These are phyloP conservation scores for Choreutis nemorana DNA, from an alignment of 2,888 invertebrate species.

Conservation along the genomic window DNA sequence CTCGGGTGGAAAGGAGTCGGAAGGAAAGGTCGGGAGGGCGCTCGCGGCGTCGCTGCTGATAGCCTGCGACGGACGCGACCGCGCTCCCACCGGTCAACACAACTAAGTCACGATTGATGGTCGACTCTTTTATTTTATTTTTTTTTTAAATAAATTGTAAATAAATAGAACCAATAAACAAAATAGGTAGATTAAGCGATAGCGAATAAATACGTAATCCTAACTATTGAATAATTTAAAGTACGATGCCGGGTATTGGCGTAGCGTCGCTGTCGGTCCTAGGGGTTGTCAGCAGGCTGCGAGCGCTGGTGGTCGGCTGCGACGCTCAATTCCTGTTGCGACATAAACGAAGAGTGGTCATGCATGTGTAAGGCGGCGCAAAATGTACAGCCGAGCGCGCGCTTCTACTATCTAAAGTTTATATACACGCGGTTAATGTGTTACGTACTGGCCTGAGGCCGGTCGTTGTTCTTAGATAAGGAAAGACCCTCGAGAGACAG, in stretches of 20 bases:
- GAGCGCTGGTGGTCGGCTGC: slow-evolving; percentile 57
- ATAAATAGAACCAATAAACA: slow-evolving; percentile 59
- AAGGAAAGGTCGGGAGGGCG: slow-evolving; percentile 30
- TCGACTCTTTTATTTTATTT: slow-evolving; percentile 58
- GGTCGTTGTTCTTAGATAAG: slow-evolving; percentile 59
- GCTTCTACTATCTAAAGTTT: slow-evolving; percentile 47
- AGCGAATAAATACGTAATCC: slow-evolving; percentile 65
- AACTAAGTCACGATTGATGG: slow-evolving; percentile 50
- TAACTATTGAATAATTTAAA: slow-evolving; percentile 61
- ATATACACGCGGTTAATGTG: slow-evolving; percentile 65
- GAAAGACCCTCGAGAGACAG: slow-evolving; percentile 67
- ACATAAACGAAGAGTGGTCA: slow-evolving; percentile 67
- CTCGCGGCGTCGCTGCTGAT: slow-evolving; percentile 32
- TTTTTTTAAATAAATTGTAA: slow-evolving; percentile 51
- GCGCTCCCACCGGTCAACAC: slow-evolving; percentile 31
- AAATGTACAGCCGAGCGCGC: slow-evolving; percentile 65
- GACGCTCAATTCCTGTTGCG: slow-evolving; percentile 64
- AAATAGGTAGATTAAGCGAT: slow-evolving; percentile 64
- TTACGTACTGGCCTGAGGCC: slow-evolving; percentile 62
- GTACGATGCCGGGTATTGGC: slow-evolving; percentile 56
- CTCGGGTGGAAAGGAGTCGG: slow-evolving; percentile 42
- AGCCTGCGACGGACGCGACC: slow-evolving; percentile 26
- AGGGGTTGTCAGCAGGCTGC: slow-evolving; percentile 53
- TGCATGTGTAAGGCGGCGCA: slow-evolving; percentile 61
- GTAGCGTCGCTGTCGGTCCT: slow-evolving; percentile 56